Conservation (phyloP, 2,888 invertebrate genomes). For the Trisateles emortualis region DNA sequence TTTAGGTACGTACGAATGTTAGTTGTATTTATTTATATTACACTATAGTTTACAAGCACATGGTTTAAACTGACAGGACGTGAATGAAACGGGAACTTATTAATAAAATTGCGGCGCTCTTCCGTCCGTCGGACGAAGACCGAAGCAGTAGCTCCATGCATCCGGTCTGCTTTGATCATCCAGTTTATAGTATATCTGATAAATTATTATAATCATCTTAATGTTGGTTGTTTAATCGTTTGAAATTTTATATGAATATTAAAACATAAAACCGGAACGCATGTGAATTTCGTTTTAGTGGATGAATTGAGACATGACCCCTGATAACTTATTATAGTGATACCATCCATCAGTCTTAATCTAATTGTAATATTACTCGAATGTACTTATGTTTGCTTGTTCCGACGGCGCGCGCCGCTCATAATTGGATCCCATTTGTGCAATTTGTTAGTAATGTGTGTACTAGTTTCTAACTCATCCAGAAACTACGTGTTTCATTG, state of each 20-base stretch:
- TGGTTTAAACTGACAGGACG: conserved; percentile 76
- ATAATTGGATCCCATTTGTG: too few relatives aligned
- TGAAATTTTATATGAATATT: background rate
- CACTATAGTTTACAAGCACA: conserved; percentile 42
- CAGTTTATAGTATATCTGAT: conserved; percentile 56
- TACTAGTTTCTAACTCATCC: conserved; percentile 2
- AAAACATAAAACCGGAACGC: background rate
- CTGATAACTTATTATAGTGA: background rate
- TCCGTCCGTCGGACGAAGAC: conserved; percentile 77
- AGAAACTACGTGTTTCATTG: conserved; percentile 9
- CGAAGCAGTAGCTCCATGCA: conserved; percentile 62
- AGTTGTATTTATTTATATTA: conserved; percentile 9
- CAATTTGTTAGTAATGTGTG: too few relatives aligned
- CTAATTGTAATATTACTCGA: background rate
- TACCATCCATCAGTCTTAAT: background rate
- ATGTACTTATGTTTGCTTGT: too few relatives aligned
- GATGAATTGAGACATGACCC: background rate
- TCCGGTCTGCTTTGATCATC: conserved; percentile 79
- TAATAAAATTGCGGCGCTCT: conserved; percentile 81
- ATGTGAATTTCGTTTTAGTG: background rate
- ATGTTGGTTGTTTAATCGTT: background rate
- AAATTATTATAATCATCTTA: conserved; percentile 57
- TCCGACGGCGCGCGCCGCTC: too few relatives aligned
- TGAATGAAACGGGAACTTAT: conserved; percentile 82
- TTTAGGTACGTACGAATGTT: conserved; percentile 5